A percentile compares a stretch with the other conserved stretches of the same genome.
Evolutionary conservation across 1,140 invertebrate species (phyloP).

Genomic region (Hyles euphorbiae): DNA sequence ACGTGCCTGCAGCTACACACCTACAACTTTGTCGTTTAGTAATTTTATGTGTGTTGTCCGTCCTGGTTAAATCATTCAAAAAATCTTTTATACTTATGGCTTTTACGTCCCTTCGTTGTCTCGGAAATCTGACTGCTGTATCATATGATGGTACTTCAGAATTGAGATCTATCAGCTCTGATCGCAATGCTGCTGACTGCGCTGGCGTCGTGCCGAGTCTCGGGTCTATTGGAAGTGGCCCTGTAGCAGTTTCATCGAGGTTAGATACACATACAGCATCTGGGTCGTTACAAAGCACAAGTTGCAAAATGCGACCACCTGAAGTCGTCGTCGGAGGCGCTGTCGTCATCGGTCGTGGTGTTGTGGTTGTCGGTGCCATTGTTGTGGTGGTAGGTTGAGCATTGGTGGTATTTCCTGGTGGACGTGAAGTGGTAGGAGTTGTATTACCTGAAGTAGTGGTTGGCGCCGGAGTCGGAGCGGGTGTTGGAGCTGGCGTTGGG

Average conservation of each 20-base stretch:
- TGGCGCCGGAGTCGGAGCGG: too few species aligned
- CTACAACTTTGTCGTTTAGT: constrained; percentile 59
- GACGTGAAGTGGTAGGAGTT: not conserved
- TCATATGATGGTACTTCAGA: constrained; percentile 40
- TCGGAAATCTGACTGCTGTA: constrained; percentile 50
- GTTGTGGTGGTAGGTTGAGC: constrained; percentile 4
- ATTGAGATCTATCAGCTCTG: constrained; percentile 51
- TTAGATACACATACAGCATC: constrained; percentile 60
- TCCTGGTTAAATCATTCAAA: constrained; percentile 11
- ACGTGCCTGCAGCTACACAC: constrained; percentile 63
- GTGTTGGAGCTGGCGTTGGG: too few species aligned
- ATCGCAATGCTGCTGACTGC: constrained; percentile 42
- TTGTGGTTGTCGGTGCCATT: constrained; percentile 17
- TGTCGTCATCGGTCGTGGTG: constrained; percentile 9
- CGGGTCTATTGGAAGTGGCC: constrained; percentile 55
- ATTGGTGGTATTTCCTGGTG: not conserved
- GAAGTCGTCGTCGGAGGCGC: constrained; percentile 24
- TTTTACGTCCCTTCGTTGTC: constrained; percentile 41
- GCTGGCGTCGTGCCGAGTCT: constrained; percentile 57
- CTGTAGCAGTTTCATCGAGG: constrained; percentile 55
- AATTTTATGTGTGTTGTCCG: constrained; percentile 38
- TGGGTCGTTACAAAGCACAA: constrained; percentile 55
- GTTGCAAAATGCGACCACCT: constrained; percentile 43
- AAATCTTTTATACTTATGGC: constrained; percentile 22
- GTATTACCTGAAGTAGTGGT: too few species aligned